phyloP scores from a whole-genome alignment of 2,113 vertebrate genomes.

The Mobula birostris region DNA sequence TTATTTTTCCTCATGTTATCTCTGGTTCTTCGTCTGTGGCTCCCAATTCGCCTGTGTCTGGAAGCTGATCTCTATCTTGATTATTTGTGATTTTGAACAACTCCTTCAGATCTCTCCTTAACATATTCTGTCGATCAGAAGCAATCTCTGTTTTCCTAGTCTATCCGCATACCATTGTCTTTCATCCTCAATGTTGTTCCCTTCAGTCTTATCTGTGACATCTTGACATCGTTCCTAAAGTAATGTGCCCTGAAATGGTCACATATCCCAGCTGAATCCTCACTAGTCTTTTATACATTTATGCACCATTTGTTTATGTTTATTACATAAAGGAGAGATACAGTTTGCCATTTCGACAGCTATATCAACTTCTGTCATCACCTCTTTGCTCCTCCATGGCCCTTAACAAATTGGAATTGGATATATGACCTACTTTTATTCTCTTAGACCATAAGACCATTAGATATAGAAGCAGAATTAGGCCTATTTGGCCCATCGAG shows the following conservation, averaged over 20 bases:
- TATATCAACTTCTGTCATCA: neutral
- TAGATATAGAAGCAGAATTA: too few relatives aligned
- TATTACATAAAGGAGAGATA: neutral
- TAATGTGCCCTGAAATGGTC: neutral
- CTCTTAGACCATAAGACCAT: too few relatives aligned
- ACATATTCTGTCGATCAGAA: neutral
- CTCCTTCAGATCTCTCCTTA: neutral
- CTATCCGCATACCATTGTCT: neutral
- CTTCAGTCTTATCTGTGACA: neutral
- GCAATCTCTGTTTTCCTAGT: neutral
- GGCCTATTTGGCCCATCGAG: too few relatives aligned
- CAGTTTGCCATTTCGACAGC: neutral
- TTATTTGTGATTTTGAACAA: neutral
- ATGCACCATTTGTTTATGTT: neutral
- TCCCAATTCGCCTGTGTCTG: neutral
- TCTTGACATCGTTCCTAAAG: neutral
- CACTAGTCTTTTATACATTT: neutral
- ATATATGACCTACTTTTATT: too few relatives aligned
- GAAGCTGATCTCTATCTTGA: neutral
- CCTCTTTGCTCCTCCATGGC: neutral
- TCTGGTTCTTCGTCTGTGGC: neutral
- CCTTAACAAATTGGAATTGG: neutral
- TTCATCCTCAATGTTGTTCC: neutral
- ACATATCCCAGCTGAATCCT: neutral
- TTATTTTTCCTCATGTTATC: neutral